Conservation (phyloP, 2,113 vertebrate genomes). For the Petromus typicus region DNA sequence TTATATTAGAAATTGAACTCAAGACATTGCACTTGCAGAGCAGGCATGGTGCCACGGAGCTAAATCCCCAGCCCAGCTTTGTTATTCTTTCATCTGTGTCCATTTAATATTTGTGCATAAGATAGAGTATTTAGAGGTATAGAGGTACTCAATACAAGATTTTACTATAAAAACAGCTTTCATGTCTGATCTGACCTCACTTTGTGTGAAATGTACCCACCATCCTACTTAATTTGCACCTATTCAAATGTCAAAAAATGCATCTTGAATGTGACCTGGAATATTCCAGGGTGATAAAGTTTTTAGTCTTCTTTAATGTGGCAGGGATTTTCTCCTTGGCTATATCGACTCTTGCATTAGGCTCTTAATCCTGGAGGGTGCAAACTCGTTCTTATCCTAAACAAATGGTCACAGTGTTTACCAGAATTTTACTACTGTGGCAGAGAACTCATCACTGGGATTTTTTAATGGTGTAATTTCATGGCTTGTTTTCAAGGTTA, state of each 20-base stretch:
- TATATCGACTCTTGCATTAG: constrained; percentile 66
- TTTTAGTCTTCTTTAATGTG: constrained; percentile 32
- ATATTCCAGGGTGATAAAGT: constrained; percentile 46
- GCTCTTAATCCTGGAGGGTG: constrained; percentile 16
- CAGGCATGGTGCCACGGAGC: no score
- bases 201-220: constrained; percentile 27
- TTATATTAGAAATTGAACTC: no score
- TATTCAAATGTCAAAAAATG: constrained; percentile 66
- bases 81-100: constrained; percentile 38
- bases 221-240: constrained; percentile 45
- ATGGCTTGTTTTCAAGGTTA: constrained; percentile 83
- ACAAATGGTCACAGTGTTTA: constrained; percentile 78
- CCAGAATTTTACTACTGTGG: constrained; percentile 72
- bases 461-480: constrained; percentile 72
- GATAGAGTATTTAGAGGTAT: background rate
- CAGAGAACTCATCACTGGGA: constrained; percentile 70
- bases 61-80: background rate
- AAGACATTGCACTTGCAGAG: no score
- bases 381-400: constrained; percentile 73
- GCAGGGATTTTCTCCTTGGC: constrained; percentile 61
- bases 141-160: background rate
- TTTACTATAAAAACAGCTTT: constrained; percentile 33
- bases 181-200: background rate
- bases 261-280: constrained; percentile 60
- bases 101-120: constrained; percentile 57